Base-by-base conservation (phyloP, 92 coral and sea anemone genomes). In the Porites rus region DNA sequence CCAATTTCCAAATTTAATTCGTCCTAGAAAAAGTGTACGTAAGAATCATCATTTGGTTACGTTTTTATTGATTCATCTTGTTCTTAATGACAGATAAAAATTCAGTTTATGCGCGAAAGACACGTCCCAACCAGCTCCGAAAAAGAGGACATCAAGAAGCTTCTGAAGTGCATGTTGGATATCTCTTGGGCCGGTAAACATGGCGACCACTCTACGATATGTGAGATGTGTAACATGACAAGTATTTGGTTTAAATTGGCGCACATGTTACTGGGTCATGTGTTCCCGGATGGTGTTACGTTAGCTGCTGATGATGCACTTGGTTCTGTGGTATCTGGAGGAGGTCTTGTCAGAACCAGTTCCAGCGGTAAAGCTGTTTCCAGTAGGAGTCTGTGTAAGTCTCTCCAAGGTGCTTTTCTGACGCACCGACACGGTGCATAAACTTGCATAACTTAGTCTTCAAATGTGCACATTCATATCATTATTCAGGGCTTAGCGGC, bases 211-310 rank as follows among this genome's bases (percentile, higher is more conserved):
- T 91, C 94, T 10, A 95, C 92, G 13, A 84, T 92, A 51, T 97
- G 99, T 52, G 93, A 91, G 68, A 93, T 92, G 91, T 95, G 99
- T 61, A 96, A 95, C 71, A 92, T 93, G 99, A 87, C 92, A 25
- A 92, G 93, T 3, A 95, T 97, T 69, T 97, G 99, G 99, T 97
- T 97, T 84, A 94, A 93, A 65, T 86, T 97, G 73, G 97, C 98
- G 20, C 93, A 91, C 76, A 89, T 94, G 86, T 82, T 97, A 18
- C 88, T 97, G 69, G 97, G 95, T 72, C 80, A 92, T 8, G 96
- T 97, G 17, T 97, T 95, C 43, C 94, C 98, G 11, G 90, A 90
- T 24, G 91, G 90, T 1, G 87, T 88, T 38, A 51, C 71, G 21
- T 74, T 76, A 14, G 80, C 89, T 0, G 94, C 88, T 67, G 94